phyloP scores from a whole-genome alignment of 2,113 vertebrate species.

The Monopterus albus region DNA sequence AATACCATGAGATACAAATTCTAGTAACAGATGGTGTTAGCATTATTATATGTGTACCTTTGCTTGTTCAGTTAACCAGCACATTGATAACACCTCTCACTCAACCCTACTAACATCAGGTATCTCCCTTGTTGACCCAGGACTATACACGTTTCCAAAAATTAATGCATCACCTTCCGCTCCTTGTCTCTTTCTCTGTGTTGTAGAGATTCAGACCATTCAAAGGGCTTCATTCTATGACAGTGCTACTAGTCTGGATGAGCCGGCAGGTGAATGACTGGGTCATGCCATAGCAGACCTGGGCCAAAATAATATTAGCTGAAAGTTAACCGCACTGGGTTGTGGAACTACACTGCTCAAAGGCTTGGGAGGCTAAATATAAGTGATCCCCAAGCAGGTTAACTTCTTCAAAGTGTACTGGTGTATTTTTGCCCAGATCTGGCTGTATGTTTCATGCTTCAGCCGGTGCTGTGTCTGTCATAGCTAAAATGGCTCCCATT shows the following conservation, averaged over 20 bases:
- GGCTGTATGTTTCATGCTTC: constrained; percentile 77
- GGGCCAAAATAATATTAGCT: constrained; percentile 74
- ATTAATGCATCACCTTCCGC: constrained; percentile 37
- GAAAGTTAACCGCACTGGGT: constrained; percentile 4
- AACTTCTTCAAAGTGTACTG: constrained; percentile 10
- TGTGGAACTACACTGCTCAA: constrained; percentile 5
- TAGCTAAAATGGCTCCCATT: constrained; percentile 66
- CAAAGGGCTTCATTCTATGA: constrained; percentile 99
- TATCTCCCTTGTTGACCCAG: constrained; percentile 74
- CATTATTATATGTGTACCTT: constrained; percentile 22
- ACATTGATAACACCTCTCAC: constrained; percentile 10
- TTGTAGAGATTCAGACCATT: constrained; percentile 98
- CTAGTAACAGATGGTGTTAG: background rate
- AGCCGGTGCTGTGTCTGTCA: constrained; percentile 70
- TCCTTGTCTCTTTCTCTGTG: constrained; percentile 84
- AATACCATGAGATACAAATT: background rate
- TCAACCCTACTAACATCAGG: constrained; percentile 59
- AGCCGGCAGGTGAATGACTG: constrained; percentile 95
- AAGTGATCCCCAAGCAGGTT: constrained; percentile 5
- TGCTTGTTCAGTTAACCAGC: constrained; percentile 20
- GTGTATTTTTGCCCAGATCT: constrained; percentile 77
- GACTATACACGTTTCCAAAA: constrained; percentile 71
- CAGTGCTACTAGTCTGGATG: constrained; percentile 97
- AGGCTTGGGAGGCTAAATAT: background rate
- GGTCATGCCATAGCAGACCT: constrained; percentile 85